Evolutionary conservation across 2,888 invertebrate species (phyloP), one percentile per base, ranked within the genome.

Genomic region (Cryptops parisi): DNA sequence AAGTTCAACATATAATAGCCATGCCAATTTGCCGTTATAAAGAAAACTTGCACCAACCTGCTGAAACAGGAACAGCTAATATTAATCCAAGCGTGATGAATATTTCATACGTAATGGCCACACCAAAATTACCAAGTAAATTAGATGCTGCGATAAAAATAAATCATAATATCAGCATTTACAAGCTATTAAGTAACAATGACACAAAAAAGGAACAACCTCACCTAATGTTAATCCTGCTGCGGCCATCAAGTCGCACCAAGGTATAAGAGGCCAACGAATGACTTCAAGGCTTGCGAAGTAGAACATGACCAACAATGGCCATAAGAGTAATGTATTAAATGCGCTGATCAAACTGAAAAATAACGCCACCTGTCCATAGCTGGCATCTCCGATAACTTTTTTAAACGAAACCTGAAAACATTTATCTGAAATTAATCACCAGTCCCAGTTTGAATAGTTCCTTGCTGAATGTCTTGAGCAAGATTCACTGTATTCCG

Each of bases 81-180:
- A 94, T 87, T 62, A 94, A 78, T 61, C 93, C 91, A 62, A 94
- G 76, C 17, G 91, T 93, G 58, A 94, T 88, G 72, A 94, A 93
- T 65, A 93, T 78, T 67, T 91, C 91, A 72, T 91, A 91, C 5
- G 94, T 91, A 60, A 91, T 77, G 57, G 88, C 83, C 62, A 90
- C 83, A 62, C 93, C 91, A 70, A 94, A 94, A 73, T 93, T 93
- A 63, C 87, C 89, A 65, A 91, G 74, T 68, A 93, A 78, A 70
- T 93, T 90, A 67, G 90, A 89, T 66, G 84, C 90, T 89, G n/a
- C n/a, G n/a, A 77, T 54, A 77, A 76, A 56, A 62, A 53, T 61
- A 58, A 60, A 44, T n/a, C n/a, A n/a, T n/a, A 6, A 40, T 27
- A n/a, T n/a, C n/a, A n/a, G n/a, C n/a, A n/a, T n/a, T n/a, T n/a